Evolutionary conservation across 2,888 invertebrate genomes (phyloP).

Genomic region (Nephrotoma flavescens): DNA sequence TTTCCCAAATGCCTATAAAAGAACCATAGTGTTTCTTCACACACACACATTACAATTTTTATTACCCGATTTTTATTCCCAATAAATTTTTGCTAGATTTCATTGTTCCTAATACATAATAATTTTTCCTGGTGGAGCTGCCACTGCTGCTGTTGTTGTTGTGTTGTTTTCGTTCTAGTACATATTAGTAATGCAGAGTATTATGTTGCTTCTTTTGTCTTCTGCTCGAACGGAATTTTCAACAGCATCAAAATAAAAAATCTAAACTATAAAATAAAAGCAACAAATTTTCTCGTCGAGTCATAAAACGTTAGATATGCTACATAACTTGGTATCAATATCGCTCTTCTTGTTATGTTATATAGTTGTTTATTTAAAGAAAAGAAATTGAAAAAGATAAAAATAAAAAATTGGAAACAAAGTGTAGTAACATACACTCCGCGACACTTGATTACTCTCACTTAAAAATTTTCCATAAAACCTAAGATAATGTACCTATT

Average conservation of each 20-base stretch:
- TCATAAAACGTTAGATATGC: neutral
- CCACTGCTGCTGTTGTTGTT: neutral
- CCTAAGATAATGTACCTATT: no score
- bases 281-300: neutral
- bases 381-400: neutral
- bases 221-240: neutral
- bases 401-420: neutral
- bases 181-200: no score
- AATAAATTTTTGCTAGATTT: neutral
- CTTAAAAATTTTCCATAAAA: no score
- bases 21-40: no score
- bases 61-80: neutral
- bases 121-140: neutral
- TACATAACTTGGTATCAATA: neutral
- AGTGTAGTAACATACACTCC: neutral
- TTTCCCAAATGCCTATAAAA: no score
- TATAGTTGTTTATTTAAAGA: neutral
- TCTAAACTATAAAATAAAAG: neutral
- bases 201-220: neutral
- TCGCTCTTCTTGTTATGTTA: neutral
- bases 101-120: neutral
- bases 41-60: neutral
- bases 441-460: no score
- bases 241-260: neutral
- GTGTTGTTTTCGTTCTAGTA: no score